A percentile compares a stretch with the other conserved stretches of the same genome.
These are phyloP conservation scores for Tachyglossus aculeatus DNA, from an alignment of 2,797 vertebrate genomes.

Conservation along the genomic window DNA sequence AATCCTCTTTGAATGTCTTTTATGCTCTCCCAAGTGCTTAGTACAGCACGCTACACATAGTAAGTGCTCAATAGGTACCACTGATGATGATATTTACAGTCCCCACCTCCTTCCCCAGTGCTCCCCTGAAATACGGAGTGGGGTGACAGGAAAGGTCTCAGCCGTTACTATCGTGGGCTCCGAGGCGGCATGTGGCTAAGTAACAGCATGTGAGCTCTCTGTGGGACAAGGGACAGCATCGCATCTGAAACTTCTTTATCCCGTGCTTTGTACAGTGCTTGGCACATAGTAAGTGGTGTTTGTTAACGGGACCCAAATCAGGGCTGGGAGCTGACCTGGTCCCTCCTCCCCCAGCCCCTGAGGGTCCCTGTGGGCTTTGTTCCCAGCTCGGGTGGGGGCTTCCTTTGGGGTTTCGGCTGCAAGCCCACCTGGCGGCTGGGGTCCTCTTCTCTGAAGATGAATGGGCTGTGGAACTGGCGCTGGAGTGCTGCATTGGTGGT, in stretches of 20 bases:
- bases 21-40: no score
- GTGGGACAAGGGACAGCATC: not conserved
- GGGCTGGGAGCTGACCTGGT: not conserved
- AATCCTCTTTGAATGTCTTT: no score
- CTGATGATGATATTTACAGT: no score
- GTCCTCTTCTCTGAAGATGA: conserved; percentile 89
- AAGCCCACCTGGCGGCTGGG: conserved; percentile 88
- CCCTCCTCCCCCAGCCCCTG: not conserved
- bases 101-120: no score
- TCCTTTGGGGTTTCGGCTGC: not conserved
- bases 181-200: no score
- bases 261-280: conserved; percentile 21
- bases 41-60: no score
- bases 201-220: not conserved
- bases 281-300: not conserved
- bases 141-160: no score
- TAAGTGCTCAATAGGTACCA: no score
- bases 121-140: no score
- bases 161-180: no score
- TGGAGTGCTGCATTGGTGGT: conserved; percentile 82
- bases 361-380: no score
- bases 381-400: conserved; percentile 23
- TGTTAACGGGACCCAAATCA: no score
- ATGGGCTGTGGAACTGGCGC: conserved; percentile 83
- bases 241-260: not conserved